Percentiles rank a stretch among this genome's conserved stretches.
These are phyloP conservation scores for Nebria salina DNA, from an alignment of 2,888 invertebrate genomes.

Conservation along the genomic window DNA sequence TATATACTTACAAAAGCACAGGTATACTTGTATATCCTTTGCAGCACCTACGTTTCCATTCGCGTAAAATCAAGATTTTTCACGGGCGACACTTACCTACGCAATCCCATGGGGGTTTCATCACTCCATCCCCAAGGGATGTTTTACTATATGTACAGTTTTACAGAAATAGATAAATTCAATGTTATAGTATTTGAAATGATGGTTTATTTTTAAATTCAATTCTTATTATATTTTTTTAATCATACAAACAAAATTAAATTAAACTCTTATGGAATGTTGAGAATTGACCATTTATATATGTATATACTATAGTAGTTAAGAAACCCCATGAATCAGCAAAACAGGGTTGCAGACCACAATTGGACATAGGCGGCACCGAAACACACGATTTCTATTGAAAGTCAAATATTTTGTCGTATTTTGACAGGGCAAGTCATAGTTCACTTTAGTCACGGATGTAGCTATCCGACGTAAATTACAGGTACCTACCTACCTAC, in stretches of 20 bases:
- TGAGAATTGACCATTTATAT: background rate
- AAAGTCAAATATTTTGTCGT: conserved; percentile 56
- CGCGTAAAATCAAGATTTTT: background rate
- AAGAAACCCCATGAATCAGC: background rate
- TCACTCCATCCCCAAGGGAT: background rate
- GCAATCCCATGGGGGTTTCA: background rate
- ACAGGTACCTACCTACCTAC: background rate
- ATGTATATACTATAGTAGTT: conserved; percentile 21
- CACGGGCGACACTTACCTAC: background rate
- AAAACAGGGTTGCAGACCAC: background rate
- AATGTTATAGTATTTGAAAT: too few species aligned
- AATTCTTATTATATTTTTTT: too few species aligned
- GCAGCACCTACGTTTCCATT: background rate
- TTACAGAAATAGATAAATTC: background rate
- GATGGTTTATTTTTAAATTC: background rate
- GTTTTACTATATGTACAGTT: background rate
- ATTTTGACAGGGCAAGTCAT: conserved; percentile 55
- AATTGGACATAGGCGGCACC: conserved; percentile 5
- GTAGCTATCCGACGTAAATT: background rate
- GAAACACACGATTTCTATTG: conserved; percentile 41
- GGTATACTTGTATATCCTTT: background rate
- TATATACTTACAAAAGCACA: background rate
- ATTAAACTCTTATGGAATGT: too few species aligned
- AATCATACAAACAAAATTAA: too few species aligned
- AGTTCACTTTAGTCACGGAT: background rate